Conservation (phyloP, 2,113 vertebrate genomes). For the Tachycineta bicolor region DNA sequence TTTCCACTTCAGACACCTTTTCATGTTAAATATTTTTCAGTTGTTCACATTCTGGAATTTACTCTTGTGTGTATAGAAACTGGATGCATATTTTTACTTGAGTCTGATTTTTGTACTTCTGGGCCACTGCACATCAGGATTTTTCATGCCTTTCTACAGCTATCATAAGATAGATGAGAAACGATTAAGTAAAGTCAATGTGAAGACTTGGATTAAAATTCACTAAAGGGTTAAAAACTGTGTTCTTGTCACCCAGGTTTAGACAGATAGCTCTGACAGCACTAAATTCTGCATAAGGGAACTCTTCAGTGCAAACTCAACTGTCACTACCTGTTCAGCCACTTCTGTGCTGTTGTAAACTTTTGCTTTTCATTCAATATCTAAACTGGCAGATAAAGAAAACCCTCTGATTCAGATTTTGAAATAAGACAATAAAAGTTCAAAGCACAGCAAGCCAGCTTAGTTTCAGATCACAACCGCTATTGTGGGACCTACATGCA, state of each 20-base stretch:
- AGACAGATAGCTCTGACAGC: slow-evolving; percentile 44
- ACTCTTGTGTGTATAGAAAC: neutral
- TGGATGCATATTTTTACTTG: neutral
- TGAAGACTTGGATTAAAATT: slow-evolving; percentile 16
- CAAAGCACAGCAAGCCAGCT: neutral
- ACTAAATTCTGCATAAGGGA: slow-evolving; percentile 34
- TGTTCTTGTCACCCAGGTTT: neutral
- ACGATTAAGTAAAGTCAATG: slow-evolving; percentile 13
- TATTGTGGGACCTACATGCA: accelerated
- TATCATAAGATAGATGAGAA: neutral
- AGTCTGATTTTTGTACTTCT: slow-evolving; percentile 2
- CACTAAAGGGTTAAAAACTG: slow-evolving; percentile 48
- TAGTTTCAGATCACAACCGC: slow-evolving; percentile 15
- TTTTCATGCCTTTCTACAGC: slow-evolving; percentile 5
- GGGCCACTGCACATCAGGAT: neutral
- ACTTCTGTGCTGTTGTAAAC: slow-evolving; percentile 8
- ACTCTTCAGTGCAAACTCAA: slow-evolving; percentile 23
- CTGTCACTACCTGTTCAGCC: slow-evolving; percentile 51
- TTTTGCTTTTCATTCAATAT: slow-evolving; percentile 23
- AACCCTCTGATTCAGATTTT: slow-evolving; percentile 2
- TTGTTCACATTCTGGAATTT: neutral
- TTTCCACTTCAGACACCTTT: neutral
- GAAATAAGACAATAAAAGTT: slow-evolving; percentile 32
- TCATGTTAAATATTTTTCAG: neutral
- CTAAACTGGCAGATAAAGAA: slow-evolving; percentile 38